Evolutionary conservation across 2,113 vertebrate genomes (phyloP), one percentile per base, ranked within the genome.

Genomic region (Varanus salvator): DNA sequence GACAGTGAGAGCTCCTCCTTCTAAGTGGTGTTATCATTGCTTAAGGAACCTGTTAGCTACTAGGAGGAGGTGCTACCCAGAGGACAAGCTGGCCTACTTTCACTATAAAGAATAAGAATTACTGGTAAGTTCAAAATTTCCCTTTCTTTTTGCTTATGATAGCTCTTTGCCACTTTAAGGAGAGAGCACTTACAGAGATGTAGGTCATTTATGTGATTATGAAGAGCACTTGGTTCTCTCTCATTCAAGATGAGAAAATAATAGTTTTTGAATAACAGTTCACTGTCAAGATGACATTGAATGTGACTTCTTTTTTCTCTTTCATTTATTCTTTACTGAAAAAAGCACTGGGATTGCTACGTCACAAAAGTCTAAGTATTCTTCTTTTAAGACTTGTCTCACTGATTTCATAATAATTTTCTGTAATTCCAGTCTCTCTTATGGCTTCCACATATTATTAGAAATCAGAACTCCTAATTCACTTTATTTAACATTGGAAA

Each of bases 141-240:
- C 64, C 8, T 60, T 34, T 75, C 75, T 86, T 14, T 50, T 27
- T 75, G 93, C 92, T 96, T 94, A 93, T 91, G 93, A 94, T 93
- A 93, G 93, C 93, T 96, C 94, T 97, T 96, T 96, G 95, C 97
- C 96, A 94, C 95, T 95, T 93, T 95, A 96, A 94, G 71, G 94
- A 95, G 93, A 95, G 93, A 96, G 89, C 94, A 95, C 95, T 97
- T 96, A 94, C 92, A 92, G 93, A 95, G 93, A 93, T 91, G 91
- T 93, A 93, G 93, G 95, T 95, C 95, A 96, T 96, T 96, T 95
- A 93, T 95, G 91, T 95, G 95, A 95, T 97, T 95, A 95, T 95
- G 95, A 96, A 96, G 96, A 96, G 96, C 94, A 95, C 96, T 96
- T 95, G 87, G 77, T 96, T 96, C 94, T 96, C 93, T 95, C 95